phyloP scores from a whole-genome alignment of 2,113 vertebrate species.

The Smithornis capensis region DNA sequence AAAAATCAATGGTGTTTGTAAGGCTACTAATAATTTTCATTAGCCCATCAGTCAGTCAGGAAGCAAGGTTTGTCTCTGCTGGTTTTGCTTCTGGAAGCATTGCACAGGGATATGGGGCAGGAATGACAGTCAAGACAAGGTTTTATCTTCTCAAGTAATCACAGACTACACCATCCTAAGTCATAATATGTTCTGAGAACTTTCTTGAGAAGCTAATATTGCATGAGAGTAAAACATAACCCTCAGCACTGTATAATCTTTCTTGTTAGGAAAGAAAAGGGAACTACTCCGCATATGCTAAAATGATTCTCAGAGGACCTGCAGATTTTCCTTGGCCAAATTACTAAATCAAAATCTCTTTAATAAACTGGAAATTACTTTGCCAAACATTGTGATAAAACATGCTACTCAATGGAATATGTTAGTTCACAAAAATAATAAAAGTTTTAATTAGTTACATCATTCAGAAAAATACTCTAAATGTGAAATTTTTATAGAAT shows the following conservation, averaged over 20 bases:
- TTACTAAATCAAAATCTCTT: slow-evolving; percentile 17
- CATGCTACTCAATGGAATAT: background rate
- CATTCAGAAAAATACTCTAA: background rate
- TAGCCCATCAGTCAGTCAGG: slow-evolving; percentile 8
- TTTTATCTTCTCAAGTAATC: background rate
- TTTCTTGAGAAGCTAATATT: background rate
- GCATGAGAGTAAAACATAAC: background rate
- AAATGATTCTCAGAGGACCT: background rate
- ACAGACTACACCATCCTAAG: background rate
- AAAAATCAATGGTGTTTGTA: background rate
- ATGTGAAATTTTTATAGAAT: background rate
- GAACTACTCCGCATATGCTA: background rate
- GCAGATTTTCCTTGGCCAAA: slow-evolving; percentile 3
- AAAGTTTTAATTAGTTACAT: background rate
- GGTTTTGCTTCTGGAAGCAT: background rate
- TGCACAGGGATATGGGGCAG: background rate
- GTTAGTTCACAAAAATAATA: background rate
- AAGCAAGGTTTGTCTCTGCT: slow-evolving; percentile 21
- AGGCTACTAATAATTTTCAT: background rate
- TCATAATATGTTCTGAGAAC: background rate
- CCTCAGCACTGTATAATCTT: background rate
- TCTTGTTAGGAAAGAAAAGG: background rate
- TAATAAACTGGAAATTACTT: slow-evolving; percentile 32
- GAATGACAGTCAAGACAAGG: background rate
- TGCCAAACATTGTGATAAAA: slow-evolving; percentile 6